Evolutionary conservation across 2,888 invertebrate genomes (phyloP), one percentile per base, ranked within the genome.

Genomic region (Nycteola revayana): DNA sequence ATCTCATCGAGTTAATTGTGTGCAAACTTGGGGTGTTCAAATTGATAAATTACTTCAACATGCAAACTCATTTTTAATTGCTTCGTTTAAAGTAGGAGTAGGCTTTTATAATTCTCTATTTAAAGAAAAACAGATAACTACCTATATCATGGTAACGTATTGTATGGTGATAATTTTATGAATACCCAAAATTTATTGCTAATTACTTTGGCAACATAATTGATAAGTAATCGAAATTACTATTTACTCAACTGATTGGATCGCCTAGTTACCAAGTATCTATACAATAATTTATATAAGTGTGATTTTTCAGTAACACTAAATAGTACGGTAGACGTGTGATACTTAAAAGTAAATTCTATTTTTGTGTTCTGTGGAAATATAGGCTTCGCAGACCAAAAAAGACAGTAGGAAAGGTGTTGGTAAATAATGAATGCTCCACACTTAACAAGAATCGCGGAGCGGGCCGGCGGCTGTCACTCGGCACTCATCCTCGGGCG

Each of bases 401-500:
- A 27, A 37, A 32, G 29, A 43, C 51, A 36, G 42, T 37, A 31
- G 31, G 8, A 29, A 35, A 49, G 48, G 50, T 53, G 54, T 51
- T 59, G 60, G 50, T 68, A 58, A 69, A 67, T 70, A 67, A 68
- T 64, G 54, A 57, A 62, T 53, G 52, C 49, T 51, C 41, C 48
- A 54, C 52, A 54, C 47, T 52, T 56, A 58, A 55, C 59, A 60
- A 64, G 64, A 59, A 59, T 52, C 51, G 58, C 43, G 49, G 48
- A 60, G 52, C 59, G 53, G 56, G 49, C 37, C 52, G 54, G 52
- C 52, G 54, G 52, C 59, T 58, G 66, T 66, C 68, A 65, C 54
- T 59, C 63, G 56, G 54, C 60, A 66, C 63, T 71, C 66, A 63
- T 69, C 62, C 66, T 67, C 60, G 62, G 58, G 54, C 54, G 49